Conservation (phyloP, 2,888 invertebrate species). For the Yponomeuta evonymella region DNA sequence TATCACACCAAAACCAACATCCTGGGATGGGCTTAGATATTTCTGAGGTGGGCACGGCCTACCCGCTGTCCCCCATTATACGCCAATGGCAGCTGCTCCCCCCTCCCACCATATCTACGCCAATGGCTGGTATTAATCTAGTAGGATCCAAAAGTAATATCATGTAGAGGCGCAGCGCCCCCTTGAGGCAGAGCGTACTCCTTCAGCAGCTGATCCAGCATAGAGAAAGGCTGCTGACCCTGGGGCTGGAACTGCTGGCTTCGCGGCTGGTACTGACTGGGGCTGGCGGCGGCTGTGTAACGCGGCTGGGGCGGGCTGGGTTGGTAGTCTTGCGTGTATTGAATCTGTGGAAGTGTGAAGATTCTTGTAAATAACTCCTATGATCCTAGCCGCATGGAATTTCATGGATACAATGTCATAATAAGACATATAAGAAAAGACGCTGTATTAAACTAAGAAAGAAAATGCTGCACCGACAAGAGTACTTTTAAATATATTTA, state of each 20-base stretch:
- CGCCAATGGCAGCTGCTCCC: too few species aligned
- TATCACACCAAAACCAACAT: background rate
- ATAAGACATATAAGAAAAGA: too few species aligned
- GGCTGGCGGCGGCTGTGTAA: slow-evolving; percentile 21
- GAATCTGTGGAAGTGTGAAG: slow-evolving; percentile 29
- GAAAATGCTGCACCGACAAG: too few species aligned
- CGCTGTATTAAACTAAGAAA: too few species aligned
- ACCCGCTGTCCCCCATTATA: background rate
- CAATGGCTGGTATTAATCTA: slow-evolving; percentile 43
- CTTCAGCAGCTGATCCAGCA: slow-evolving; percentile 87
- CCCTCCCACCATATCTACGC: background rate
- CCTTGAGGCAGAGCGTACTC: slow-evolving; percentile 86
- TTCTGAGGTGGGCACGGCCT: too few species aligned
- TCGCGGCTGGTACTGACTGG: slow-evolving; percentile 1
- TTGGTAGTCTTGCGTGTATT: slow-evolving; percentile 34
- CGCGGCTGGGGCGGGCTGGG: slow-evolving; percentile 1
- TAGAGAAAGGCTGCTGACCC: slow-evolving; percentile 51
- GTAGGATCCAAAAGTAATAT: slow-evolving; percentile 89
- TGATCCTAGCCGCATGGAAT: too few species aligned
- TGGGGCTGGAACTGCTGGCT: slow-evolving; percentile 20
- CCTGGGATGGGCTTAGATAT: background rate
- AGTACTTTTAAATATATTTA: too few species aligned
- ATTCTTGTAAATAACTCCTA: background rate
- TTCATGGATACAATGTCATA: too few species aligned
- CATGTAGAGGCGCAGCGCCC: slow-evolving; percentile 83